phyloP scores from a whole-genome alignment of 1,140 invertebrate genomes.

The Mya arenaria region DNA sequence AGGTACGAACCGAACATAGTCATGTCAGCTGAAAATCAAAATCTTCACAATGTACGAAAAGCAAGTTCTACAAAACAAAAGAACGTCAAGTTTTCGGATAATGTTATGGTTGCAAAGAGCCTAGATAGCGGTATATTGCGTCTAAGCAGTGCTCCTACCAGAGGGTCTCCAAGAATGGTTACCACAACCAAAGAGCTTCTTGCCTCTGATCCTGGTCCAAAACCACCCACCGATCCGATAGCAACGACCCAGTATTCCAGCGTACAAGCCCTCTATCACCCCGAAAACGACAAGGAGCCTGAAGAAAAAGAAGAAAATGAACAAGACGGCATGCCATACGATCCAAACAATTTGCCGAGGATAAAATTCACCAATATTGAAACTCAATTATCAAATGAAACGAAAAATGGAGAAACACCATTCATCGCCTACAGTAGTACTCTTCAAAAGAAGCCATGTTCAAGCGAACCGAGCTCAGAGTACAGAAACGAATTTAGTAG shows the following conservation, averaged over 20 bases:
- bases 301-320: conserved; percentile 7
- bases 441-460: conserved; percentile 21
- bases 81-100: conserved; percentile 74
- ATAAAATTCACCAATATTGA: conserved; percentile 21
- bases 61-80: conserved; percentile 60
- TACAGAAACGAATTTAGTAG: conserved; percentile 72
- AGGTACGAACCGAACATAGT: conserved; percentile 72
- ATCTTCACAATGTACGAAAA: conserved; percentile 67
- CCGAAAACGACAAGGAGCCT: conserved; percentile 58
- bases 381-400: conserved; percentile 8
- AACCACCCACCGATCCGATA: conserved; percentile 8
- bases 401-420: conserved; percentile 1
- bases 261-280: conserved; percentile 68
- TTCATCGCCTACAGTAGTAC: conserved; percentile 4
- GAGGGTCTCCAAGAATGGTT: conserved; percentile 35
- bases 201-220: neutral
- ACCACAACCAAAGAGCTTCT: neutral
- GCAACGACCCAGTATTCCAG: conserved; percentile 71
- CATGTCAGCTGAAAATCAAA: conserved; percentile 77
- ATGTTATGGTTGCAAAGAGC: conserved; percentile 67
- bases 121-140: conserved; percentile 61
- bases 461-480: conserved; percentile 52
- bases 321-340: neutral
- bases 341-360: neutral
- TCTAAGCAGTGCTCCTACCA: conserved; percentile 58